phyloP scores from a whole-genome alignment of 1,140 invertebrate species.

The Globodera rostochiensis region DNA sequence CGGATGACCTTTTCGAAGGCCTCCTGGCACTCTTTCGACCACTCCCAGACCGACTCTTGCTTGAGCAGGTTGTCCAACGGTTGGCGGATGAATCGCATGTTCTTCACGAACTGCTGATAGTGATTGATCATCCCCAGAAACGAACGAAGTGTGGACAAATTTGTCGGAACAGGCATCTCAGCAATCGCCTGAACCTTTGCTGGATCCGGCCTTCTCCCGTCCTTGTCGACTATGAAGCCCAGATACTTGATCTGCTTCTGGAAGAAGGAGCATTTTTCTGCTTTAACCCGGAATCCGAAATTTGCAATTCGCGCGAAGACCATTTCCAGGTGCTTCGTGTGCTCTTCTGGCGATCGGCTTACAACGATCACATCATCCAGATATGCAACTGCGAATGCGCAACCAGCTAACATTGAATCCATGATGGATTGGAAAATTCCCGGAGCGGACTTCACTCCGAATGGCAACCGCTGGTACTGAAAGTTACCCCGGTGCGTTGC shows the following conservation, averaged over 20 bases:
- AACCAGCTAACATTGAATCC: neutral
- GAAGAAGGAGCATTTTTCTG: too few species aligned
- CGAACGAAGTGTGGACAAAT: neutral
- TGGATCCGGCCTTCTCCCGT: constrained; percentile 16
- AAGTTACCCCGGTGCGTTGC: too few species aligned
- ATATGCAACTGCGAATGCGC: neutral
- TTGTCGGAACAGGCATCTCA: neutral
- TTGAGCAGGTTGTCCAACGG: too few species aligned
- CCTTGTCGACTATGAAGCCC: neutral
- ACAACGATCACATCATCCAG: too few species aligned
- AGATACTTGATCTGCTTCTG: neutral
- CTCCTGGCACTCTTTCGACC: too few species aligned
- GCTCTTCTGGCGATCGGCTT: too few species aligned
- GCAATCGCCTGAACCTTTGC: neutral
- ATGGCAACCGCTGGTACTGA: constrained; percentile 18
- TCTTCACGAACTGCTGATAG: neutral
- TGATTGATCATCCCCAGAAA: constrained; percentile 30
- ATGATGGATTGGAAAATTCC: constrained; percentile 4
- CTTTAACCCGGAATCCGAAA: neutral
- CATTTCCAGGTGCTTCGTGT: too few species aligned
- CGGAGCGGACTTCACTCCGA: constrained; percentile 22
- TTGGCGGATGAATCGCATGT: too few species aligned
- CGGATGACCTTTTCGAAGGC: too few species aligned
- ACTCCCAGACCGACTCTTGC: too few species aligned
- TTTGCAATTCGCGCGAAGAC: too few species aligned